Base-by-base conservation (phyloP, 1,140 invertebrate genomes). In the Homalodisca vitripennis region DNA sequence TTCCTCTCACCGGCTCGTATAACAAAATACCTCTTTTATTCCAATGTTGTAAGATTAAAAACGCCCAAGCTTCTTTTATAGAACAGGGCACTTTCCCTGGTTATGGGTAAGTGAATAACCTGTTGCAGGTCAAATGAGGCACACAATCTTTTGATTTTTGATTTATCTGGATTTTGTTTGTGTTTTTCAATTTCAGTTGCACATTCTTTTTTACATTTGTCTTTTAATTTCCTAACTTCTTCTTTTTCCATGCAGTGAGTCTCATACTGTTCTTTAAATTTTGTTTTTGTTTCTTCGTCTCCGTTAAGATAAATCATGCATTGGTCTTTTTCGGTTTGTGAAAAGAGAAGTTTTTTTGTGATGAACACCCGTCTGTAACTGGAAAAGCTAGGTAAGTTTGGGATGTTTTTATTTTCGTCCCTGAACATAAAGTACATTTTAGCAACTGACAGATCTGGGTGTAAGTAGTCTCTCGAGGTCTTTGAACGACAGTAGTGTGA, bases 401-500 rank as follows among this genome's bases (percentile, higher is more conserved):
- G 17, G 51, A 55, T 55, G 20, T 55, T 20, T 55, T 55, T 55
- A 26, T 55, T 55, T 55, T 20, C 51, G 10, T 55, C 51, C 22
- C 22, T 55, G 24, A 55, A 55, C 51, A 20, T 12, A n/a, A 55
- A 55, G 34, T 41, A 41, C 34, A 41, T 41, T 41, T 41, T 41
- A 10, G 34, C 34, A 10, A 55, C 22, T 55, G 17, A 55, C 20
- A 55, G 20, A 55, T 55, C 51, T 12, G 51, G 20, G 51, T 55
- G 17, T 26, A 55, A 55, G 51, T 55, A 55, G 20, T 55, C 20
- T 55, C 51, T 55, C 22, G 51, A 55, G 10, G 51, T 12, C 51
- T 55, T 55, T 12, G 51, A 55, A 12, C 51, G 51, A 55, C 51
- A 55, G 24, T 20, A 55, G 6, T 55, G 51, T 55, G 51, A 55